Conservation (phyloP, 2,113 vertebrate species). For the Catharus minimus region DNA sequence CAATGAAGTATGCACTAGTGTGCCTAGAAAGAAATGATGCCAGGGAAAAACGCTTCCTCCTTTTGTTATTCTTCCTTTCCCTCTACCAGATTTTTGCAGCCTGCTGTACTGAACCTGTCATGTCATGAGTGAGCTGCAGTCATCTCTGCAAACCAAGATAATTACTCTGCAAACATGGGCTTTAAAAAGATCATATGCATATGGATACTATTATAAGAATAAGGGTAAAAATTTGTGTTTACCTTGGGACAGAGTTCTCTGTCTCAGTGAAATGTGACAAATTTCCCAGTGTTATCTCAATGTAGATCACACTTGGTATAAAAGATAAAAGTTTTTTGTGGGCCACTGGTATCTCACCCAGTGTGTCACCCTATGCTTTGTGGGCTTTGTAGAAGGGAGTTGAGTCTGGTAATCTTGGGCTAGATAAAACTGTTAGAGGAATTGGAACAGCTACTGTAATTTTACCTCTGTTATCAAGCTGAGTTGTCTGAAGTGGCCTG, state of each 20-base stretch:
- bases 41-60: neutral
- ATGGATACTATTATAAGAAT: neutral
- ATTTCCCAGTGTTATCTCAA: neutral
- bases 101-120: neutral
- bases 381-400: neutral
- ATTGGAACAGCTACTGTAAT: conserved; percentile 20
- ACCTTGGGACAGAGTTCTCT: neutral
- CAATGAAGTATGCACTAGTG: neutral
- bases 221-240: neutral
- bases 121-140: neutral
- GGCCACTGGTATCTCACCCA: neutral
- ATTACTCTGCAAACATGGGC: neutral
- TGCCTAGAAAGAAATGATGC: neutral
- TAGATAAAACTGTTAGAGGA: conserved; percentile 3
- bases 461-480: conserved; percentile 52
- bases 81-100: neutral
- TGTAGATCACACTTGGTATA: neutral
- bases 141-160: neutral
- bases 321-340: neutral
- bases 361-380: neutral
- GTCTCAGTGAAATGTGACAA: neutral
- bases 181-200: neutral
- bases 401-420: neutral
- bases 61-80: neutral
- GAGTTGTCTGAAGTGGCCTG: conserved; percentile 45